Conservation (phyloP, 2,797 vertebrate species). For the Nasua narica region DNA sequence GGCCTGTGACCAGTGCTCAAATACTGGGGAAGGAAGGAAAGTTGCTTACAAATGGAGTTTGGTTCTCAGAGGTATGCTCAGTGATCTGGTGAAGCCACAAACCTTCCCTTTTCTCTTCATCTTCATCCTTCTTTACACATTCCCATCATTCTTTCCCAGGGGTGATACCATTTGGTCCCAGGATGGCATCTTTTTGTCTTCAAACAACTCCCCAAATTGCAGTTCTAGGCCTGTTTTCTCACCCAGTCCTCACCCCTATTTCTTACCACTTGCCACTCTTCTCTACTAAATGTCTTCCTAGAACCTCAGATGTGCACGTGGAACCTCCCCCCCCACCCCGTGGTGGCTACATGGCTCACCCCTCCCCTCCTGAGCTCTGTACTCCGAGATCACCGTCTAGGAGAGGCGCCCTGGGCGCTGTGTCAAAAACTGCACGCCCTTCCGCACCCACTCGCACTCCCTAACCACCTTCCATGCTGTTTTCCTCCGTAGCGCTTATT, state of each 20-base stretch:
- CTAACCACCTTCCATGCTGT: too few relatives aligned
- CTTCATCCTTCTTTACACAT: background rate
- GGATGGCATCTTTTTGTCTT: background rate
- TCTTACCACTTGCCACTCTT: background rate
- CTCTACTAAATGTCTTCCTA: background rate
- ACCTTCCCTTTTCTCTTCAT: background rate
- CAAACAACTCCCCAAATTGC: background rate
- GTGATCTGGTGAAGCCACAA: background rate
- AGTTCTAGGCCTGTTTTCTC: background rate
- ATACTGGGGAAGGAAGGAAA: background rate
- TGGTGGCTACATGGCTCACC: too few relatives aligned
- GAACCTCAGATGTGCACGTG: background rate
- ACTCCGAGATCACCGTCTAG: background rate
- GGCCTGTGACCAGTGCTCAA: background rate
- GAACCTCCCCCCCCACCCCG: too few relatives aligned
- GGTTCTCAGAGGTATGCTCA: background rate
- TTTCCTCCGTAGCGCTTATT: background rate
- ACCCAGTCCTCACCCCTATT: background rate
- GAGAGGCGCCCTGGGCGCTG: background rate
- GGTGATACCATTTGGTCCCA: background rate
- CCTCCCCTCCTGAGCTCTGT: background rate
- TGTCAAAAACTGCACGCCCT: background rate
- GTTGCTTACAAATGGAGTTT: background rate
- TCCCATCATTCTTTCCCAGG: background rate
- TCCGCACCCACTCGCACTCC: background rate